A percentile compares a stretch with the other conserved stretches of the same genome.
Evolutionary conservation across 2,888 invertebrate species (phyloP).

Genomic region (Troides oblongomaculatus): DNA sequence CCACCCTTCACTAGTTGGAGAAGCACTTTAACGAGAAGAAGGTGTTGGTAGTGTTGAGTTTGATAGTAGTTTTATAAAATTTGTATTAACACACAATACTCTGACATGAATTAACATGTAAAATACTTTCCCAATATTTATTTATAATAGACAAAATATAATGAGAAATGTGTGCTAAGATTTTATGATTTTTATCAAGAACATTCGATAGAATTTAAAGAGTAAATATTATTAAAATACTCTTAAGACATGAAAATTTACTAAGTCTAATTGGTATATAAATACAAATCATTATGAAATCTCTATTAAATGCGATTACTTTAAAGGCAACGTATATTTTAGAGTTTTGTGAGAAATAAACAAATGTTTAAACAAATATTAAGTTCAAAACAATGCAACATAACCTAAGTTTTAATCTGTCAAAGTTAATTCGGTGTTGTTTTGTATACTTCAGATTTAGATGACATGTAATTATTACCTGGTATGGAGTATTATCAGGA

Average conservation of each 20-base stretch:
- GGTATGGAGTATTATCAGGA: slow-evolving; percentile 77
- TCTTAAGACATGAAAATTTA: neutral
- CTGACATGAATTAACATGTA: no score
- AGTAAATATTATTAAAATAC: neutral
- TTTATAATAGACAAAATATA: no score
- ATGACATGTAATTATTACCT: slow-evolving; percentile 65
- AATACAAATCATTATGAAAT: neutral
- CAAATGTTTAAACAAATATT: neutral
- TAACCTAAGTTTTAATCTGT: slow-evolving; percentile 46
- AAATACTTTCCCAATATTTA: no score
- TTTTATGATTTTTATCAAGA: neutral
- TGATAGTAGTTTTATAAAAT: no score
- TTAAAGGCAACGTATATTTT: neutral
- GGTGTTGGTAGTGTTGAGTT: no score
- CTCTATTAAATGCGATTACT: neutral
- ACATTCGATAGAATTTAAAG: neutral
- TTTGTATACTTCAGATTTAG: neutral
- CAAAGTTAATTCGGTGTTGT: slow-evolving; percentile 6
- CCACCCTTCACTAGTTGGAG: no score
- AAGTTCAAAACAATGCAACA: slow-evolving; percentile 39
- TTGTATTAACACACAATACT: no score
- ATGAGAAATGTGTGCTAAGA: neutral
- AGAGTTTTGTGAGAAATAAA: neutral
- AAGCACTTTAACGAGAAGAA: no score
- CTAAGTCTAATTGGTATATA: neutral